Conservation (phyloP, 2,797 vertebrate genomes). For the Botia kubotai region DNA sequence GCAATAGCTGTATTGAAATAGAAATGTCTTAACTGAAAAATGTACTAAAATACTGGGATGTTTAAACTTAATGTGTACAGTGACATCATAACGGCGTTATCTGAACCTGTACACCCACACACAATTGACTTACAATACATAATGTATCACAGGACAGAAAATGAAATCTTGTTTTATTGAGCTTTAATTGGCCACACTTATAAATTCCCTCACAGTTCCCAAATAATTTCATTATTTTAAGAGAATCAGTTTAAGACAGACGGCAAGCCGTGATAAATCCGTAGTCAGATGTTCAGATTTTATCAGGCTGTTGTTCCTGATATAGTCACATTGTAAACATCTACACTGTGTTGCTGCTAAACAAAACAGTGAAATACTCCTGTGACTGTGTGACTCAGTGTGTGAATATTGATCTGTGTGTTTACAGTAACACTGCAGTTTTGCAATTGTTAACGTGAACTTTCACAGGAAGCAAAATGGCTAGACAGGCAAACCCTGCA, state of each 20-base stretch:
- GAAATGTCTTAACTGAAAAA: not conserved
- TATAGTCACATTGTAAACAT: too few relatives aligned
- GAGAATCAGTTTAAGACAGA: not conserved
- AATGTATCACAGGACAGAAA: too few relatives aligned
- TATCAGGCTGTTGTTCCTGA: not conserved
- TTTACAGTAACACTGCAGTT: not conserved
- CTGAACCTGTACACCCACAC: too few relatives aligned
- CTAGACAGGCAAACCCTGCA: not conserved
- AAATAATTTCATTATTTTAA: too few relatives aligned
- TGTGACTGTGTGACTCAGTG: too few relatives aligned
- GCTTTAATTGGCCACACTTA: too few relatives aligned
- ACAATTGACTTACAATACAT: too few relatives aligned
- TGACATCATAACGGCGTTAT: not conserved
- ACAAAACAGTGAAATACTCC: too few relatives aligned
- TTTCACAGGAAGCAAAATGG: not conserved
- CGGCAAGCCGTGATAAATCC: not conserved
- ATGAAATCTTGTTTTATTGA: too few relatives aligned
- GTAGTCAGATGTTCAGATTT: not conserved
- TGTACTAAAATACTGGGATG: not conserved
- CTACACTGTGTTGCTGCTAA: too few relatives aligned
- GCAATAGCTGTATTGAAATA: not conserved
- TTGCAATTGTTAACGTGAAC: not conserved
- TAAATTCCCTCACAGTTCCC: too few relatives aligned
- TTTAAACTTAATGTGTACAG: conserved; percentile 11
- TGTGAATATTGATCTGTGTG: too few relatives aligned